A percentile compares a stretch with the other conserved stretches of the same genome.
phyloP scores from a whole-genome alignment of 2,888 invertebrate genomes.

The Neoascia interrupta region DNA sequence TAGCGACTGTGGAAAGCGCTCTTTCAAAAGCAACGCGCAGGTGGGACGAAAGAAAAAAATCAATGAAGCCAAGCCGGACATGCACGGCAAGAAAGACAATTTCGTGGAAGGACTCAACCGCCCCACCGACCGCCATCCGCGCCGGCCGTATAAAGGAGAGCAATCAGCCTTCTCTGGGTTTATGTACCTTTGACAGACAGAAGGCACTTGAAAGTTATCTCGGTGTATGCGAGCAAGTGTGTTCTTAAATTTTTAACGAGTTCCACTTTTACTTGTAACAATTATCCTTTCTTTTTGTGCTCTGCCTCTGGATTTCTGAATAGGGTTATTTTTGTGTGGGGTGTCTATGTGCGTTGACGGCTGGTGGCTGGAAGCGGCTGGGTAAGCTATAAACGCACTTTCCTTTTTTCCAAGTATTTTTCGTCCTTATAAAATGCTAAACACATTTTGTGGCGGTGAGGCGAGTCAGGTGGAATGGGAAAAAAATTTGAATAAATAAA shows the following conservation, averaged over 20 bases:
- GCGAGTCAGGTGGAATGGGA: neutral
- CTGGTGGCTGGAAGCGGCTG: too few relatives aligned
- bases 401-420: too few relatives aligned
- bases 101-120: neutral
- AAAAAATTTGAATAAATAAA: too few relatives aligned
- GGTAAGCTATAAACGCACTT: too few relatives aligned
- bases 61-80: conserved; percentile 29
- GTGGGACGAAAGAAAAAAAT: conserved; percentile 5
- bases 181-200: conserved; percentile 34
- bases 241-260: conserved; percentile 51
- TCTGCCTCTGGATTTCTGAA: neutral
- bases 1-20: too few relatives aligned
- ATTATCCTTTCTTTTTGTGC: conserved; percentile 24
- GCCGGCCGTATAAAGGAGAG: too few relatives aligned
- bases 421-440: too few relatives aligned
- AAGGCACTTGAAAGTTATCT: conserved; percentile 13
- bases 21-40: neutral
- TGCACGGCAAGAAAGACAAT: conserved; percentile 8
- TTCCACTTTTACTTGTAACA: conserved; percentile 27
- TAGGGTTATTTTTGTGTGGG: too few relatives aligned
- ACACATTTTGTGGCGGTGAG: too few relatives aligned
- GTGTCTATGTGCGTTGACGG: too few relatives aligned
- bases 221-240: conserved; percentile 2
- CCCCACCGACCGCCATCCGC: too few relatives aligned
- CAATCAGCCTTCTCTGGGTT: conserved; percentile 32